Evolutionary conservation across 2,797 vertebrate species (phyloP).

Genomic region (Danionella dracula): DNA sequence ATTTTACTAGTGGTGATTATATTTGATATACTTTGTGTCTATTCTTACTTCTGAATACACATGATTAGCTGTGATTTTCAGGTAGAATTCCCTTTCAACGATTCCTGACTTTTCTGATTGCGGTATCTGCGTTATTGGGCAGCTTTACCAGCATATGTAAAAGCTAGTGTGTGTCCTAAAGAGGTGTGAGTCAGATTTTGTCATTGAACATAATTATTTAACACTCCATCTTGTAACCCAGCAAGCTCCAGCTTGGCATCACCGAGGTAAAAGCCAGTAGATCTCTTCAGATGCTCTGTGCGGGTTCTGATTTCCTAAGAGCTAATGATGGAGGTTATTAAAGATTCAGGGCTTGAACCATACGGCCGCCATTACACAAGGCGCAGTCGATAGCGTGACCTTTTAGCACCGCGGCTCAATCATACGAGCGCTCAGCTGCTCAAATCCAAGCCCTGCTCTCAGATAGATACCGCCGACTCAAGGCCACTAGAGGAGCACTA

Average conservation of each 20-base stretch:
- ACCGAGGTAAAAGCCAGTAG: neutral
- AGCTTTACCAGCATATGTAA: too few species aligned
- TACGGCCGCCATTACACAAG: conserved; percentile 38
- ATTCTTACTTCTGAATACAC: too few species aligned
- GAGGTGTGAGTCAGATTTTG: neutral
- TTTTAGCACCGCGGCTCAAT: conserved; percentile 47
- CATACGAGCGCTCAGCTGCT: conserved; percentile 38
- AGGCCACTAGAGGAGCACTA: conserved; percentile 38
- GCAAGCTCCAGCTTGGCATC: neutral
- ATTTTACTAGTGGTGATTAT: too few species aligned
- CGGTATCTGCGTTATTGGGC: too few species aligned
- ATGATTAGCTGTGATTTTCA: too few species aligned
- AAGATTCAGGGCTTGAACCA: conserved; percentile 42
- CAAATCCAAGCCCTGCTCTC: conserved; percentile 39
- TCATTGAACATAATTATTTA: neutral
- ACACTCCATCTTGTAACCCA: neutral
- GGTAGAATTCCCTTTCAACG: too few species aligned
- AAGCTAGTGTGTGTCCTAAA: too few species aligned
- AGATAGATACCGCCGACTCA: conserved; percentile 26
- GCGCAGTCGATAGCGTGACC: conserved; percentile 46
- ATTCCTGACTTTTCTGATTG: too few species aligned
- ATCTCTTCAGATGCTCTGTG: neutral
- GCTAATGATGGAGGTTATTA: conserved; percentile 47
- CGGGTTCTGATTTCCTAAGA: conserved; percentile 31
- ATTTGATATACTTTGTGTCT: too few species aligned